Base-by-base conservation (phyloP, 2,113 vertebrate species). In the Sakesphorus luctuosus region DNA sequence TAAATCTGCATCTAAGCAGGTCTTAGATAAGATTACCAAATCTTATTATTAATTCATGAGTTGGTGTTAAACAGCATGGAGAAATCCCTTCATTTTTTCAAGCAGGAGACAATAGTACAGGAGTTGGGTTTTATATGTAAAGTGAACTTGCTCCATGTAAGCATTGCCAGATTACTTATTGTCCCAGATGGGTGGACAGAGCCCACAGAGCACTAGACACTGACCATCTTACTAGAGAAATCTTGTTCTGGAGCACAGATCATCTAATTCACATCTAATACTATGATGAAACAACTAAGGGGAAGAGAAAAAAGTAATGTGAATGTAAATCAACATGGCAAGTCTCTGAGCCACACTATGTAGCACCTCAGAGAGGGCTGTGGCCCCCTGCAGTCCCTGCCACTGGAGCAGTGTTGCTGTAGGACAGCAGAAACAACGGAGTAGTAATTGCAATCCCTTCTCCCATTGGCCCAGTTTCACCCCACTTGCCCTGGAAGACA, bases 321-420 rank as follows among this genome's bases (percentile, higher is more conserved):
- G 8, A 55, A 75, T 11, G 18, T 0, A 0, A 61, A 21, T 18
- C 40, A 46, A 38, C 6, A 29, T 8, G 6, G 12, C 35, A 82
- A 24, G 24, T 17, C 28, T 13, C 44, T 49, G 21, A 78, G 26
- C 7, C 56, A 24, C 3, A 14, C 40, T 28, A 18, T 0, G 0
- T 8, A 28, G 19, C 47, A 73, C 7, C 13, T 83, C 59, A 33
- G 40, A 25, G 5, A 31, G 33, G 23, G 17, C 21, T 53, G 31
- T 2, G 2, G 33, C n/a, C 3, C 13, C 31, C 68, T 77, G 53
- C 21, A 36, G 49, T 17, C 11, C 31, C 33, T 84, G 44, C 20
- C 56, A 7, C 35, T 12, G 25, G 25, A 65, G 23, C 44, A 73
- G 17, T 20, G 29, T 28, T 50, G 31, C 53, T 65, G 43, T 28